These are phyloP conservation scores for Epistrophella euchroma DNA, from an alignment of 2,888 invertebrate species.

Conservation along the genomic window DNA sequence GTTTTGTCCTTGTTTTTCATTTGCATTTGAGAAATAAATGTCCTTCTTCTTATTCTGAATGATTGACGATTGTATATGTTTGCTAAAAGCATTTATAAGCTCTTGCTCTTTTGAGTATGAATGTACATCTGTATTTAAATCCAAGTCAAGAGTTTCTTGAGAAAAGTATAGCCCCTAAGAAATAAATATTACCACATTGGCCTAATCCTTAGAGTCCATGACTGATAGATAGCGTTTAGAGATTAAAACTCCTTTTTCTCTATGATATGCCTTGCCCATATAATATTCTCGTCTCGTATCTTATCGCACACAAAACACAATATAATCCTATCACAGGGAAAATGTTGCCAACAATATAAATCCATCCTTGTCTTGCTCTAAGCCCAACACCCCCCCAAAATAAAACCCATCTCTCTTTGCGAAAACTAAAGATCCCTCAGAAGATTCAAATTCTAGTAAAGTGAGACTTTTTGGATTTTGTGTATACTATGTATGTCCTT, in stretches of 20 bases:
- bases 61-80: conserved; percentile 20
- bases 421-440: conserved; percentile 44
- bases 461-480: conserved; percentile 63
- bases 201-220: conserved; percentile 66
- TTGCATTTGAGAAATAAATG: conserved; percentile 48
- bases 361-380: conserved; percentile 28
- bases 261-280: neutral
- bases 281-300: neutral
- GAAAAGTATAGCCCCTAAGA: conserved; percentile 10
- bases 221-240: conserved; percentile 66
- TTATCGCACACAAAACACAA: conserved; percentile 32
- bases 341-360: conserved; percentile 74
- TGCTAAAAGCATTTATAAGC: neutral
- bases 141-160: conserved; percentile 3
- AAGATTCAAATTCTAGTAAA: conserved; percentile 69
- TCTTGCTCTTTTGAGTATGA: conserved; percentile 14
- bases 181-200: conserved; percentile 45
- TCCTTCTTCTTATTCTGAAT: conserved; percentile 4
- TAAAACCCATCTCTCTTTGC: neutral
- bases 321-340: conserved; percentile 62
- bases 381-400: neutral
- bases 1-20: conserved; percentile 65
- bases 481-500: conserved; percentile 19
- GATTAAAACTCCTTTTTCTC: conserved; percentile 46
- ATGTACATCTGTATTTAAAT: conserved; percentile 10